Evolutionary conservation across 2,797 vertebrate genomes (phyloP).

Genomic region (Martes flavigula): DNA sequence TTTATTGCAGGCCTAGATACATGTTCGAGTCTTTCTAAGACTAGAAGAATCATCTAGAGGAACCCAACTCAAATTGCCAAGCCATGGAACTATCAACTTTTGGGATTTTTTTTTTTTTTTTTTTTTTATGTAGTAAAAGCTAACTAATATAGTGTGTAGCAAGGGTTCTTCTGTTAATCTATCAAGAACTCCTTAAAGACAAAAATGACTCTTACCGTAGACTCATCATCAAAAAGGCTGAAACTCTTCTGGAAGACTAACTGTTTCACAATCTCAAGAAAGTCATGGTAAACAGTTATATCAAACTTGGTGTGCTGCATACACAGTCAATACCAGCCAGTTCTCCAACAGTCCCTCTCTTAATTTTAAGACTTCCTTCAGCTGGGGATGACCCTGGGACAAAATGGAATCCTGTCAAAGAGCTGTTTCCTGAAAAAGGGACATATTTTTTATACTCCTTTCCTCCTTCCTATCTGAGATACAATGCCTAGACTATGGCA

Average conservation of each 20-base stretch:
- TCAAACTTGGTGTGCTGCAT: fast-evolving
- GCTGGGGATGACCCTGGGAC: not conserved
- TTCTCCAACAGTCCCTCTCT: not conserved
- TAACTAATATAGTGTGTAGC: no score
- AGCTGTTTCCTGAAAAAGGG: not conserved
- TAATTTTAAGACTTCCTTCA: not conserved
- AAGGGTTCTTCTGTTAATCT: not conserved
- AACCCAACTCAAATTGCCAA: not conserved
- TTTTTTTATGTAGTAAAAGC: not conserved
- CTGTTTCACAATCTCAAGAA: not conserved
- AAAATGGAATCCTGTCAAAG: not conserved
- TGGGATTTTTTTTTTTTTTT: not conserved
- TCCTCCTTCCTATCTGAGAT: not conserved
- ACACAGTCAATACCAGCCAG: no score
- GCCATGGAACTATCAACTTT: not conserved
- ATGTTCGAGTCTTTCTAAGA: not conserved
- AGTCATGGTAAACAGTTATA: not conserved
- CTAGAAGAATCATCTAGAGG: not conserved
- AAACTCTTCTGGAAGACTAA: not conserved
- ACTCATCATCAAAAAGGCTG: not conserved
- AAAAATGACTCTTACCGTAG: not conserved
- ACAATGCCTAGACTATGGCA: no score
- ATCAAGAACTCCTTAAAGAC: not conserved
- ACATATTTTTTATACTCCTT: not conserved
- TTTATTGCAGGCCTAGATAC: not conserved